Evolutionary conservation across 2,797 vertebrate species (phyloP), one percentile per base, ranked within the genome.

Genomic region (Sebastes cheni): DNA sequence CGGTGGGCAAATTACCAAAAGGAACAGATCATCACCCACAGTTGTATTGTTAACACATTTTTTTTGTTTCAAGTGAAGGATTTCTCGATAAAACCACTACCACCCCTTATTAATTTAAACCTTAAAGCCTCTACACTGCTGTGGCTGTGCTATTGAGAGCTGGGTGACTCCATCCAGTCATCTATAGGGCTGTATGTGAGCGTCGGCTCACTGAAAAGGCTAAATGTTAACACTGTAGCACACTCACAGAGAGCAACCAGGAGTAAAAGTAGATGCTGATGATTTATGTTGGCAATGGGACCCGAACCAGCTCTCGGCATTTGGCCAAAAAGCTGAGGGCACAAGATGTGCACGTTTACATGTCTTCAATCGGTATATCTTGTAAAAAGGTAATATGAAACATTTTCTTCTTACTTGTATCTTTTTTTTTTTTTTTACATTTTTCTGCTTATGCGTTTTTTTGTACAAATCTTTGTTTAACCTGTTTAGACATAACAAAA

Each of bases 361-460:
- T 74, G 88, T 93, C 86, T 86, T 90, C 79, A 86, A 93, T 86
- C 78, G 75, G 67, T 90, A 92, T 86, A 90, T 92, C 80, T 90
- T 90, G 93, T 95, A 95, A 95, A 96, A 96, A 95, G 71, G 73
- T 94, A 34, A 86, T 95, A 95, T 89, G 91, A 95, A 96, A 96
- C 80, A 81, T 89, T 88, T 90, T 91, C 70, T 76, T 81, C 72
- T 80, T 66, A 65, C 25, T 68, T 83, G 74, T 91, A 62, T 75
- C 39, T 42, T 42, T 42, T 79, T 88, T 83, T 68, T 29, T 87
- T 74, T 75, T 67, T 79, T 9, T 16, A 62, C 10, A 11, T 67
- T 80, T 83, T 58, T 79, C 86, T 87, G 70, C 67, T 72, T 80
- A 75, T 67, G 71, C 16, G 0, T 71, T 86, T 81, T 87, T 91